phyloP scores from a whole-genome alignment of 1,140 invertebrate species.

The Archivesica marissinica region DNA sequence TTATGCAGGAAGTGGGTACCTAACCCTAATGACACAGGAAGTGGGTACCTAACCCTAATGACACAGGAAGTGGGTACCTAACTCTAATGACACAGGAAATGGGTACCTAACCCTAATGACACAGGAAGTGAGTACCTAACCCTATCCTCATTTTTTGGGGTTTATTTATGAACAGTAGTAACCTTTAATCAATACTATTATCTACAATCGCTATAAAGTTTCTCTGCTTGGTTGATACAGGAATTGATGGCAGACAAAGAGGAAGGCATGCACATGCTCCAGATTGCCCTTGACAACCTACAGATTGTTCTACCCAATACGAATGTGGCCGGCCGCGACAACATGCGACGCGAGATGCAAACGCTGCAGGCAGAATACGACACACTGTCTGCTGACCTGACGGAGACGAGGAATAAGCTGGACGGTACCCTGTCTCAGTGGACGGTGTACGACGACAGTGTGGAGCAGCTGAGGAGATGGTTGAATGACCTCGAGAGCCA shows the following conservation, averaged over 20 bases:
- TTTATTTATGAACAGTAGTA: too few relatives aligned
- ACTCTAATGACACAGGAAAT: too few relatives aligned
- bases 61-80: too few relatives aligned
- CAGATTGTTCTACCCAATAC: slow-evolving; percentile 97
- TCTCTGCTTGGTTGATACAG: slow-evolving; percentile 57
- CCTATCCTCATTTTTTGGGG: too few relatives aligned
- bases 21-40: too few relatives aligned
- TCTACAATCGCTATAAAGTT: background rate
- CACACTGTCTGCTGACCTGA: slow-evolving; percentile 92
- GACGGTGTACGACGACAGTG: slow-evolving; percentile 81
- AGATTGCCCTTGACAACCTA: slow-evolving; percentile 93
- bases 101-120: too few relatives aligned
- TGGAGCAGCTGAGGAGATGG: slow-evolving; percentile 95
- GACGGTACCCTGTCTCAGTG: slow-evolving; percentile 87
- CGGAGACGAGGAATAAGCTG: slow-evolving; percentile 95
- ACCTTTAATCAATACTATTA: too few relatives aligned
- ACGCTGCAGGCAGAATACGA: slow-evolving; percentile 96
- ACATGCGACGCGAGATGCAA: slow-evolving; percentile 92
- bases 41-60: too few relatives aligned
- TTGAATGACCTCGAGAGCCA: slow-evolving; percentile 94
- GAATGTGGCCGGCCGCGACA: slow-evolving; percentile 92
- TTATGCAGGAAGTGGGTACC: too few relatives aligned
- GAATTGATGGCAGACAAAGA: slow-evolving; percentile 85
- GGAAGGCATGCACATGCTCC: slow-evolving; percentile 94
- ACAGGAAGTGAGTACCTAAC: too few relatives aligned